Base-by-base conservation (phyloP, 2,797 vertebrate species). In the Odontamblyopus lacepedii region DNA sequence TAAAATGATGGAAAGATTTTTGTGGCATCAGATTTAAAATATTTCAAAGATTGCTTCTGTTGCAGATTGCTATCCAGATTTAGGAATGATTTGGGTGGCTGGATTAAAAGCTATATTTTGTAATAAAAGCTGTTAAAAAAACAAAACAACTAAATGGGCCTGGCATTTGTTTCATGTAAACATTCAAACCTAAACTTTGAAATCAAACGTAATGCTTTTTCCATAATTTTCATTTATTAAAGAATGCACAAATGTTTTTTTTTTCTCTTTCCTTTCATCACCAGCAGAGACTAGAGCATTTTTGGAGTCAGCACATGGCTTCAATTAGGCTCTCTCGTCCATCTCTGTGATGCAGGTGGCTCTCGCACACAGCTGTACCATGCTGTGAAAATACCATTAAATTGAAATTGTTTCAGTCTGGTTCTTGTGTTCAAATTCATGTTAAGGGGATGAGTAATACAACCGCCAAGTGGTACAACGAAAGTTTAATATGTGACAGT, bases 341-440 rank as follows among this genome's bases (percentile, higher is more conserved):
- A 82, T 89, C 82, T 82, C 88, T 84, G 86, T 82, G 84, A 81
- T 77, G 75, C 88, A 92, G 90, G 91, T 92, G 87, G 88, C 83
- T 81, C 38, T 57, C 63, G 69, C 69, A 75, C 75, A 73, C 70
- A 70, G 81, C 81, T 80, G 78, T 78, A 81, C 82, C 79, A 82
- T 84, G 83, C 82, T 88, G 87, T 85, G 87, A 86, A 88, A 89
- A 88, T 88, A 89, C 83, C 88, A 90, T 86, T 84, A 85, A 81
- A 88, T 76, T 83, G 76, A 88, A 88, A 89, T 90, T 74, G 85
- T 69, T 87, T 88, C 86, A 87, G 74, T 77, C 72, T 86, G 88
- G 67, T 35, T 72, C 16, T 44, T 70, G 76, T 79, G 72, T 81
- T 76, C 62, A 78, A 48, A 68, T 72, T 1, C 29, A 11, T 67